These are phyloP conservation scores for Scaptomyza flava DNA, from an alignment of 2,888 invertebrate genomes.

Conservation along the genomic window DNA sequence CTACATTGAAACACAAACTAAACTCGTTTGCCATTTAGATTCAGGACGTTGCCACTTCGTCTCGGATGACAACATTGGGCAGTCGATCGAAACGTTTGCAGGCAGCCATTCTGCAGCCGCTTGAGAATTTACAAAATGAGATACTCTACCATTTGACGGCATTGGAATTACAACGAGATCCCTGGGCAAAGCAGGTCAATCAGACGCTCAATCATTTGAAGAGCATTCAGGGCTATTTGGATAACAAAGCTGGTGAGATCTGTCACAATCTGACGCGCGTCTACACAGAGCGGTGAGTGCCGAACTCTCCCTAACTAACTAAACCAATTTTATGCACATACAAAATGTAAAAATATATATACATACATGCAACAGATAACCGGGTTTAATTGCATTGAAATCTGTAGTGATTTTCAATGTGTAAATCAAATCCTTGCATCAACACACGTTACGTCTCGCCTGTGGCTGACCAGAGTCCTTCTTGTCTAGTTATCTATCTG, in stretches of 20 bases:
- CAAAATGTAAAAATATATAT: neutral
- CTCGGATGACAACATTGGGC: slow-evolving; percentile 90
- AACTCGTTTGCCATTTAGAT: slow-evolving; percentile 82
- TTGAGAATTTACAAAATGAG: slow-evolving; percentile 89
- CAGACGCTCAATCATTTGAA: slow-evolving; percentile 90
- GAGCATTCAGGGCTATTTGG: slow-evolving; percentile 91
- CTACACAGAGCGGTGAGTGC: slow-evolving; percentile 80
- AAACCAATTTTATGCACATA: neutral
- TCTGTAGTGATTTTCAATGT: slow-evolving; percentile 36
- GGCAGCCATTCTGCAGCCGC: slow-evolving; percentile 87
- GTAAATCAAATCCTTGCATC: slow-evolving; percentile 20
- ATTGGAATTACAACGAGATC: slow-evolving; percentile 89
- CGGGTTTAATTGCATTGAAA: slow-evolving; percentile 47
- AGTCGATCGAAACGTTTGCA: slow-evolving; percentile 88
- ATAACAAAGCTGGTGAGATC: slow-evolving; percentile 89
- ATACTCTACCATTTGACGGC: slow-evolving; percentile 91
- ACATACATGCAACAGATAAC: slow-evolving; percentile 7
- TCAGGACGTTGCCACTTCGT: slow-evolving; percentile 88
- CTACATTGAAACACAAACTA: no score
- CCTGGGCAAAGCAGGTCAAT: slow-evolving; percentile 89
- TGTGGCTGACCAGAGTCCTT: slow-evolving; percentile 24
- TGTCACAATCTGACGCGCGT: slow-evolving; percentile 87
- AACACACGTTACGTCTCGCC: slow-evolving; percentile 23
- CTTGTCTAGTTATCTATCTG: slow-evolving; percentile 13
- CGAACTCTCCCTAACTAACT: neutral